Conservation (phyloP, 2,797 vertebrate genomes). For the Acrossocheilus fasciatus region DNA sequence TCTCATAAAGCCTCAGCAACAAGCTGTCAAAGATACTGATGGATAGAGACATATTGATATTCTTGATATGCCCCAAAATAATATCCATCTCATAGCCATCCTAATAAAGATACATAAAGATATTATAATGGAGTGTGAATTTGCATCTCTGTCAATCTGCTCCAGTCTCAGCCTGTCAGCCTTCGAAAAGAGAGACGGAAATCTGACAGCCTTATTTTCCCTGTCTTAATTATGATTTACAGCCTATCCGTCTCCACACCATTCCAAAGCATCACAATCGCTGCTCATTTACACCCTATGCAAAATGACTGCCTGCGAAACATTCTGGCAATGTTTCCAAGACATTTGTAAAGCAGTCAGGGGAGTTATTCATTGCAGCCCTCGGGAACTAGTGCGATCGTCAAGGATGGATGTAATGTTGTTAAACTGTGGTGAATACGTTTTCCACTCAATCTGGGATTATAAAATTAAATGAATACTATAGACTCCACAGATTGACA, state of each 20-base stretch:
- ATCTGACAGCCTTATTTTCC: conserved; percentile 53
- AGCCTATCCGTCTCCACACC: conserved; percentile 74
- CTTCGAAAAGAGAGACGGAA: conserved; percentile 24
- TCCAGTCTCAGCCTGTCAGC: conserved; percentile 28
- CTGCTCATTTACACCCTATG: conserved; percentile 68
- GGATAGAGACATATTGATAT: conserved; percentile 32
- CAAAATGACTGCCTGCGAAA: conserved; percentile 66
- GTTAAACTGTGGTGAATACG: conserved; percentile 42
- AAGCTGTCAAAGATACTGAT: conserved; percentile 2
- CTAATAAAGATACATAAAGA: conserved; percentile 55
- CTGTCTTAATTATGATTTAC: conserved; percentile 73
- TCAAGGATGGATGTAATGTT: conserved; percentile 43
- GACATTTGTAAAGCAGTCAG: conserved; percentile 46
- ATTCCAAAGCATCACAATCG: conserved; percentile 66
- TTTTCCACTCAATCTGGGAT: conserved; percentile 40
- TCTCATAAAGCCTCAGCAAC: background rate
- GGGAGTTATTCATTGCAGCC: conserved; percentile 51
- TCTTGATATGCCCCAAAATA: conserved; percentile 13
- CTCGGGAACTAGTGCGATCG: conserved; percentile 34
- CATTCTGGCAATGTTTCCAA: conserved; percentile 41
- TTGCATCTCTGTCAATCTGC: conserved; percentile 48
- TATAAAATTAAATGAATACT: conserved; percentile 13
- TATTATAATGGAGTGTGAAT: conserved; percentile 40
- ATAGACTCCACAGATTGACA: background rate
- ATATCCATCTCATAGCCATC: conserved; percentile 23